Evolutionary conservation across 2,888 invertebrate genomes (phyloP).

Genomic region (Conomelus anceps): DNA sequence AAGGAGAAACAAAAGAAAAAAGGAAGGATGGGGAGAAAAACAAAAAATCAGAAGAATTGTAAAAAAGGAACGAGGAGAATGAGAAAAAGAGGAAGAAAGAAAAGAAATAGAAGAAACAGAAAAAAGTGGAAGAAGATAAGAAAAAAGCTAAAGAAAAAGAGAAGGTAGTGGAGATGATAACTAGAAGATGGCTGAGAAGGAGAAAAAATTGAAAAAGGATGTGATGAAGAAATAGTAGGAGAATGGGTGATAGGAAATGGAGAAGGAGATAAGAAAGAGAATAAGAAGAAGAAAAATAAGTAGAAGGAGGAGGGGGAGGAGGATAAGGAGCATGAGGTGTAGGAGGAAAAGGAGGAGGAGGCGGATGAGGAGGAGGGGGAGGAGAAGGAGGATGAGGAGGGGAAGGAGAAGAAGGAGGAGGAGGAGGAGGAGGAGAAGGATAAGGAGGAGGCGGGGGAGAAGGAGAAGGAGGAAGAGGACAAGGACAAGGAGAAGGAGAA

Average conservation of each 20-base stretch:
- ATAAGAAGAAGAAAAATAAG: neutral
- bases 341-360: too few relatives aligned
- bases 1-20: too few relatives aligned
- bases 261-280: neutral
- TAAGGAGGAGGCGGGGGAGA: neutral
- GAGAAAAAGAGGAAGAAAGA: neutral
- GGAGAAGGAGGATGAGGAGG: too few relatives aligned
- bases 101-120: neutral
- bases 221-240: neutral
- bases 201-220: neutral
- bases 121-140: neutral
- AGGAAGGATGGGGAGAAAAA: neutral
- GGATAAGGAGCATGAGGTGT: neutral
- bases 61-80: too few relatives aligned
- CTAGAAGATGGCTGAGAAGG: neutral
- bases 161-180: neutral
- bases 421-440: neutral
- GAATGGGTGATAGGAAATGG: neutral
- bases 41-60: too few relatives aligned
- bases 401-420: neutral
- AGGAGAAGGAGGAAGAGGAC: neutral
- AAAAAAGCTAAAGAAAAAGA: neutral
- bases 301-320: neutral
- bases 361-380: too few relatives aligned
- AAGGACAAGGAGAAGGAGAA: neutral